A percentile compares a stretch with the other conserved stretches of the same genome.
Conservation (phyloP, 1,140 invertebrate species). For the Drosophila lowei region DNA sequence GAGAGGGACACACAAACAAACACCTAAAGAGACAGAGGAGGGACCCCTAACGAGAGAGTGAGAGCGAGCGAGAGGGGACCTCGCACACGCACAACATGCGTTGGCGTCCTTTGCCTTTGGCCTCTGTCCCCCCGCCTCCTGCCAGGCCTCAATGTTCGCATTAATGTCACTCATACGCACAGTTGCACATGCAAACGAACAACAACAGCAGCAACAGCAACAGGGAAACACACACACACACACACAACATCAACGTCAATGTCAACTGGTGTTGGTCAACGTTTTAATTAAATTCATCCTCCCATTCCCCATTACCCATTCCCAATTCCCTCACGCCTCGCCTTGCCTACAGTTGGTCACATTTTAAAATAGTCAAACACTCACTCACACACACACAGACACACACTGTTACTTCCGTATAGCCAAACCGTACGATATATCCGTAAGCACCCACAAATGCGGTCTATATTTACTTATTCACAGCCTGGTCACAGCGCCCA, state of each 20-base stretch:
- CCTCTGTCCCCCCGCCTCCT: too few relatives aligned
- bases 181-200: slow-evolving; percentile 74
- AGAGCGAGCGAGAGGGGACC: too few relatives aligned
- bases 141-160: slow-evolving; percentile 63
- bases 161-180: slow-evolving; percentile 81
- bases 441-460: slow-evolving; percentile 11
- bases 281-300: slow-evolving; percentile 74
- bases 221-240: slow-evolving; percentile 8
- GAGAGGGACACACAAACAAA: too few relatives aligned
- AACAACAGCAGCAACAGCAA: slow-evolving; percentile 12
- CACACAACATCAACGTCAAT: slow-evolving; percentile 7
- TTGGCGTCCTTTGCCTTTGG: slow-evolving; percentile 13
- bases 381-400: slow-evolving; percentile 5
- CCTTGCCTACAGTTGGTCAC: slow-evolving; percentile 27
- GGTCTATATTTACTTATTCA: slow-evolving; percentile 77
- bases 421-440: background rate
- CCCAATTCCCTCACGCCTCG: too few relatives aligned
- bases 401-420: background rate
- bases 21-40: too few relatives aligned
- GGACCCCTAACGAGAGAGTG: too few relatives aligned
- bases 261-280: slow-evolving; percentile 64
- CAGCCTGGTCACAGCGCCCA: slow-evolving; percentile 48
- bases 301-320: slow-evolving; percentile 27
- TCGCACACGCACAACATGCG: slow-evolving; percentile 35
- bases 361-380: slow-evolving; percentile 69